These are phyloP conservation scores for Amphiprion ocellaris DNA, from an alignment of 2,113 vertebrate genomes.

Conservation along the genomic window DNA sequence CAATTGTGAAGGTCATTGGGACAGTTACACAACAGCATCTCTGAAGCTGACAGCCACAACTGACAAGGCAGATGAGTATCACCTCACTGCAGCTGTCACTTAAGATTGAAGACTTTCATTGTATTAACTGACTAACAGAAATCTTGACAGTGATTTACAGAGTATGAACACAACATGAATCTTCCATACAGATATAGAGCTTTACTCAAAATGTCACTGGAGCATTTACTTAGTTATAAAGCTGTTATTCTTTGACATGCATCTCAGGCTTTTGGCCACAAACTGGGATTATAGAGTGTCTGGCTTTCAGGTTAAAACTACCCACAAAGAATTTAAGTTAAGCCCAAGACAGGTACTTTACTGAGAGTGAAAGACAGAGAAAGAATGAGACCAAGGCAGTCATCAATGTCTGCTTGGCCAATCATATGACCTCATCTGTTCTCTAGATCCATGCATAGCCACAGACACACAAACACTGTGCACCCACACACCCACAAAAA, in stretches of 20 bases:
- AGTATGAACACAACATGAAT: background rate
- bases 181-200: too few relatives aligned
- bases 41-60: too few relatives aligned
- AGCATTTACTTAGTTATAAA: background rate
- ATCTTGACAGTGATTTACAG: background rate
- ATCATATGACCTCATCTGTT: slow-evolving; percentile 64
- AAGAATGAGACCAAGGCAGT: slow-evolving; percentile 8
- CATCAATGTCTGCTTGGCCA: slow-evolving; percentile 52
- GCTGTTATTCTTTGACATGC: too few relatives aligned
- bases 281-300: background rate
- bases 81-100: too few relatives aligned
- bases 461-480: slow-evolving; percentile 21
- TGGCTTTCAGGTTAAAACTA: background rate
- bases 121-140: too few relatives aligned
- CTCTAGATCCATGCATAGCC: slow-evolving; percentile 19
- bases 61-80: too few relatives aligned
- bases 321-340: background rate
- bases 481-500: background rate
- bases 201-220: background rate
- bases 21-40: background rate
- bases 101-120: too few relatives aligned
- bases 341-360: background rate
- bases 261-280: background rate
- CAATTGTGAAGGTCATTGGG: background rate
- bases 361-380: background rate